Evolutionary conservation across 2,113 vertebrate genomes (phyloP).

Genomic region (Sebastes fasciatus): DNA sequence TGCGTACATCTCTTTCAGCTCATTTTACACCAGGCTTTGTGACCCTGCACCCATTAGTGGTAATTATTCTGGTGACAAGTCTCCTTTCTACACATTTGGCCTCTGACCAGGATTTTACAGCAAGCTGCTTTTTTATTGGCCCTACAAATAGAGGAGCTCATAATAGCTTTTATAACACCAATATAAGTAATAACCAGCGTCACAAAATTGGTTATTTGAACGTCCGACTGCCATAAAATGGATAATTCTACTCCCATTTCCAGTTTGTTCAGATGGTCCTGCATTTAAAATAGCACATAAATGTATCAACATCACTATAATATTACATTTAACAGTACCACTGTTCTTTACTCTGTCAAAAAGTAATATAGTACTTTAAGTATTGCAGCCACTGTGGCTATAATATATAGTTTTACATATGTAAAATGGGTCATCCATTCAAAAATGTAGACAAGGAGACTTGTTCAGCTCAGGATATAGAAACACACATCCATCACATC

Average conservation of each 20-base stretch:
- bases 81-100: slow-evolving; percentile 42
- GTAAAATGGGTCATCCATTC: neutral
- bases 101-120: slow-evolving; percentile 37
- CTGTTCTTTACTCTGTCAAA: neutral
- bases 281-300: slow-evolving; percentile 8
- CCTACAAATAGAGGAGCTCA: slow-evolving; percentile 22
- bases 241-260: neutral
- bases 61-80: slow-evolving; percentile 31
- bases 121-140: slow-evolving; percentile 35
- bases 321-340: neutral
- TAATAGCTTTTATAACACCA: slow-evolving; percentile 39
- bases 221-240: slow-evolving; percentile 6
- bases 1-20: slow-evolving; percentile 2
- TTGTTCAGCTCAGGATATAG: neutral
- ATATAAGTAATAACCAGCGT: slow-evolving; percentile 27
- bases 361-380: neutral
- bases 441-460: neutral
- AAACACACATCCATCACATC: neutral
- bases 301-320: neutral
- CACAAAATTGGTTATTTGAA: slow-evolving; percentile 10
- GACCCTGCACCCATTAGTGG: slow-evolving; percentile 16
- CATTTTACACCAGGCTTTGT: slow-evolving; percentile 24
- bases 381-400: neutral
- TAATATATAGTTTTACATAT: neutral
- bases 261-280: slow-evolving; percentile 4